Evolutionary conservation across 2,113 vertebrate species (phyloP).

Genomic region (Sinocyclocheilus anophthalmus): DNA sequence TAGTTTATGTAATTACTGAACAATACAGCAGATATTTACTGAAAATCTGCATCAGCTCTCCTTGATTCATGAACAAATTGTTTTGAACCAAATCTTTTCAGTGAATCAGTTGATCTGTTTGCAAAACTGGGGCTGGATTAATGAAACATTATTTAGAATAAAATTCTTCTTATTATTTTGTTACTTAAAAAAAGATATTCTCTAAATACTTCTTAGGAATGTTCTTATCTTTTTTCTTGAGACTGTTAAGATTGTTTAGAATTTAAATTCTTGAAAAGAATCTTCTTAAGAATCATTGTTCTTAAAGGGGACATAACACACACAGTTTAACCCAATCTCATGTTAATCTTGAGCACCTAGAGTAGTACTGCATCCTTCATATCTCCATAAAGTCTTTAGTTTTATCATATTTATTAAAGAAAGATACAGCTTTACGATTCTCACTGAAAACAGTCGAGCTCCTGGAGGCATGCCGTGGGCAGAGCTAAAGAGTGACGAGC

Average conservation of each 20-base stretch:
- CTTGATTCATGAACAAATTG: neutral
- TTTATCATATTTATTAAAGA: too few relatives aligned
- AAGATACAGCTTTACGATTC: too few relatives aligned
- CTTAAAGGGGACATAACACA: too few relatives aligned
- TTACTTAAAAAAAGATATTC: neutral
- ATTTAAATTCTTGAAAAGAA: neutral
- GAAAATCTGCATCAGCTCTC: neutral
- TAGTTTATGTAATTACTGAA: too few relatives aligned
- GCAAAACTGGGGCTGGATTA: neutral
- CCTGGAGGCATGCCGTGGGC: too few relatives aligned
- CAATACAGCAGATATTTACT: neutral
- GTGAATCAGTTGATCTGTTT: neutral
- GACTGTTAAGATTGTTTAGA: neutral
- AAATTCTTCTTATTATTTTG: neutral
- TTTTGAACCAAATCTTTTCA: neutral
- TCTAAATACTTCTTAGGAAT: neutral
- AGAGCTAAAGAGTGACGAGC: too few relatives aligned
- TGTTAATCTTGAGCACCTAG: too few relatives aligned
- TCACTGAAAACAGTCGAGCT: too few relatives aligned
- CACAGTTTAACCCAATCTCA: too few relatives aligned
- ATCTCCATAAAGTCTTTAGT: too few relatives aligned
- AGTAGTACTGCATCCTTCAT: too few relatives aligned
- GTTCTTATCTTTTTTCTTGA: neutral
- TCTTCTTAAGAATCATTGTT: neutral
- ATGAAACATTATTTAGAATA: neutral